These are phyloP conservation scores for Myiotriccus ornatus DNA, from an alignment of 2,797 vertebrate genomes.

Conservation along the genomic window DNA sequence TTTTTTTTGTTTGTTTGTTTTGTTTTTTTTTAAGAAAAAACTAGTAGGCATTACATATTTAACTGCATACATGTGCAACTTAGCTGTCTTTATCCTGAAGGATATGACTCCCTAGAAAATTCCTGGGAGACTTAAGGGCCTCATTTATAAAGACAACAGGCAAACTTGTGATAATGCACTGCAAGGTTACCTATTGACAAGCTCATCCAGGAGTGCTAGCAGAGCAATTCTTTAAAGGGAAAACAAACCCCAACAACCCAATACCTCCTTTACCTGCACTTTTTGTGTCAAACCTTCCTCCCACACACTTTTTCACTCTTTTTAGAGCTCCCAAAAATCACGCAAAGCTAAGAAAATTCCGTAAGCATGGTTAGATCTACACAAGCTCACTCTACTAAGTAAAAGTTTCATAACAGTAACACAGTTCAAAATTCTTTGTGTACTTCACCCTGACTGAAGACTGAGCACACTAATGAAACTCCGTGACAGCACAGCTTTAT, in stretches of 20 bases:
- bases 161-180: neutral
- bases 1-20: neutral
- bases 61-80: neutral
- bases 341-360: neutral
- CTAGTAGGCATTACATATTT: neutral
- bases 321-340: neutral
- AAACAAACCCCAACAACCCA: accelerated
- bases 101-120: neutral
- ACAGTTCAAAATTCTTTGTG: neutral
- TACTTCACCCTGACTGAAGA: neutral
- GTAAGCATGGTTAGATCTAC: neutral
- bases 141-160: neutral
- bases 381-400: neutral
- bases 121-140: neutral
- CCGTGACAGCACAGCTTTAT: neutral
- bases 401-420: neutral
- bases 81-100: neutral
- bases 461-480: neutral
- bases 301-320: neutral
- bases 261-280: neutral
- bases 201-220: neutral
- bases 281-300: neutral
- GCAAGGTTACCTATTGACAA: neutral
- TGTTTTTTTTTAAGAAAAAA: neutral
- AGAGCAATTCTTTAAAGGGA: neutral